These are phyloP conservation scores for Sebastes diploproa DNA, from an alignment of 2,797 vertebrate species.

Conservation along the genomic window DNA sequence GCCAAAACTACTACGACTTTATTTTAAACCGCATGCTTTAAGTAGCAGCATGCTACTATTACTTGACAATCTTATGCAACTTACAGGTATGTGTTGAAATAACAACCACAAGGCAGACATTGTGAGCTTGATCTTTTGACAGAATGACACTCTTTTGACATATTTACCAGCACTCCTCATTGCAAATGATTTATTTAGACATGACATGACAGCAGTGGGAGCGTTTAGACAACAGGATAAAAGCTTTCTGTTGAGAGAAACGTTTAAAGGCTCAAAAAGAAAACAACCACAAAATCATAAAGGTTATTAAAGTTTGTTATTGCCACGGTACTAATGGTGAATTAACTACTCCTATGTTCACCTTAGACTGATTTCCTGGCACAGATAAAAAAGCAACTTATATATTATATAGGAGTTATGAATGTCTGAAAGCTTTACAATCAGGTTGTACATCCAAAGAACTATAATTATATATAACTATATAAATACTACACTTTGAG, in stretches of 20 bases:
- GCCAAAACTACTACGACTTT: constrained; percentile 13
- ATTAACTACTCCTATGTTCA: background rate
- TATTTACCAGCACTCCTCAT: background rate
- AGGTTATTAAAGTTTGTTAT: background rate
- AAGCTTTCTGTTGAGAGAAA: background rate
- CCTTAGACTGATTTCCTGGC: background rate
- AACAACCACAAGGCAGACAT: background rate
- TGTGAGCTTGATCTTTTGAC: background rate
- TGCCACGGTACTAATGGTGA: background rate
- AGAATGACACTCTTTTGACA: background rate
- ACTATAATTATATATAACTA: no score
- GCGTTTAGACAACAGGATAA: background rate
- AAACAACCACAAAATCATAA: background rate
- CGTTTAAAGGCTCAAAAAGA: background rate
- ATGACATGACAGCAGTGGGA: background rate
- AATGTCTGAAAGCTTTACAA: background rate
- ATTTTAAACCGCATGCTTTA: constrained; percentile 5
- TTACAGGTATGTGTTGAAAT: constrained; percentile 21
- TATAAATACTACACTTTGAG: no score
- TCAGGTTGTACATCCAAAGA: background rate
- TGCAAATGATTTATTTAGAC: background rate
- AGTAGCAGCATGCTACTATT: background rate
- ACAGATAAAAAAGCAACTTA: background rate
- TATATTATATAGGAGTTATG: background rate
- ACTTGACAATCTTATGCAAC: constrained; percentile 15